Conservation (phyloP, 2,888 invertebrate genomes). For the Coecobrya sp. region DNA sequence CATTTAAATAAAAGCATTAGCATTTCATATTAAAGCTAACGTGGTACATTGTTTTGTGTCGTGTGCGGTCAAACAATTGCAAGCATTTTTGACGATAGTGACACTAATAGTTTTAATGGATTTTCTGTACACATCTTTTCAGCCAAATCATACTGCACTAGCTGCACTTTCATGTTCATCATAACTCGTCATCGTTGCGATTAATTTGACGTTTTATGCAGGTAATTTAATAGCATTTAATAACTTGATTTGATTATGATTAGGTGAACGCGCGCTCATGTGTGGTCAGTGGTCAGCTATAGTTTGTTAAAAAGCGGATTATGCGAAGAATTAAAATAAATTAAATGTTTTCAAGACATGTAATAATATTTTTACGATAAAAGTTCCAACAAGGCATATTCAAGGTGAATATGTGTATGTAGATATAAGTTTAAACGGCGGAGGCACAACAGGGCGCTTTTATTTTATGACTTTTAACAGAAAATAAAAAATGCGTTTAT, state of each 20-base stretch:
- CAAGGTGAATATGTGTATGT: slow-evolving; percentile 31
- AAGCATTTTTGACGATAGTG: neutral
- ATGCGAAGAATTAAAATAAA: neutral
- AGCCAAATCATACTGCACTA: neutral
- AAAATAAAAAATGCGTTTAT: neutral
- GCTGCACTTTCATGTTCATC: neutral
- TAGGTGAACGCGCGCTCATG: neutral
- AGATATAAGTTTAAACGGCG: neutral
- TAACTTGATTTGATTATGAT: slow-evolving; percentile 41
- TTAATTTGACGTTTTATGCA: slow-evolving; percentile 35
- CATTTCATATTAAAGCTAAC: neutral
- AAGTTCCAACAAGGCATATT: neutral
- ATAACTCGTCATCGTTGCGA: neutral
- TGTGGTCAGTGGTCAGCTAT: slow-evolving; percentile 14
- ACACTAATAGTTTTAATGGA: slow-evolving; percentile 31
- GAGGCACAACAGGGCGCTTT: neutral
- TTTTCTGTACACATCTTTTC: slow-evolving; percentile 10
- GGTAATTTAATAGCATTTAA: slow-evolving; percentile 28
- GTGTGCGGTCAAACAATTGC: neutral
- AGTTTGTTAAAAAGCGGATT: neutral
- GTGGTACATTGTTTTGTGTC: neutral
- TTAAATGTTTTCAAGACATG: neutral
- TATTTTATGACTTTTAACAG: slow-evolving; percentile 37
- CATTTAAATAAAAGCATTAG: slow-evolving; percentile 9
- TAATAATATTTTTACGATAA: neutral